These are phyloP conservation scores for Lophura nycthemera DNA, from an alignment of 2,113 vertebrate genomes.

Conservation along the genomic window DNA sequence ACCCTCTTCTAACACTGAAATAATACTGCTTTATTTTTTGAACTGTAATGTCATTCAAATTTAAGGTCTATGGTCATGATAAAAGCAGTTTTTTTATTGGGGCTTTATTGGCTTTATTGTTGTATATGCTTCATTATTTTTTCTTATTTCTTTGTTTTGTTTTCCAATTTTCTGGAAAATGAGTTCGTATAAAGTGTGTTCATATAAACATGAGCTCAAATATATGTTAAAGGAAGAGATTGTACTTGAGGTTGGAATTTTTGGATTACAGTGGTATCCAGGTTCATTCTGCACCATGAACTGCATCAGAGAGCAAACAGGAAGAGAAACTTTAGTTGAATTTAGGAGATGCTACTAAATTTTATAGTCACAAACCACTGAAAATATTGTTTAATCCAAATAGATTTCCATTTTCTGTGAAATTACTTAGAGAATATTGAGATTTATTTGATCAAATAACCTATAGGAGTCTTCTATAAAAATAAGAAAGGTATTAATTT, in stretches of 20 bases:
- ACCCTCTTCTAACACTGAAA: slow-evolving; percentile 19
- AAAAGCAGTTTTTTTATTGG: neutral
- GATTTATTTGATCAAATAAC: neutral
- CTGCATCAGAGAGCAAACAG: neutral
- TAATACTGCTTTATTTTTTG: neutral
- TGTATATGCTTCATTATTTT: neutral
- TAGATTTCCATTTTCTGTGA: neutral
- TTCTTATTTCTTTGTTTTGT: neutral
- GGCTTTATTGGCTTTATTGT: neutral
- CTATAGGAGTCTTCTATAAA: neutral
- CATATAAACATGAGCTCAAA: neutral
- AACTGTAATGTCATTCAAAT: neutral
- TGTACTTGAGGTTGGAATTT: neutral
- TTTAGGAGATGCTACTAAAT: neutral
- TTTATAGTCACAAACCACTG: neutral
- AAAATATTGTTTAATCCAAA: neutral
- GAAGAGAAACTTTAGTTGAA: neutral
- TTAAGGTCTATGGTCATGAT: neutral
- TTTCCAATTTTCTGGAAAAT: neutral
- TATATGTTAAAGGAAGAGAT: neutral
- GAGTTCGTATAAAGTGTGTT: neutral
- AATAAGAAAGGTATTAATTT: neutral
- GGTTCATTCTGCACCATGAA: neutral
- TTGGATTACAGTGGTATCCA: neutral
- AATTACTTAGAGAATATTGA: neutral